A percentile compares a stretch with the other conserved stretches of the same genome.
These are phyloP conservation scores for Eupithecia exiguata DNA, from an alignment of 2,888 invertebrate species.

Conservation along the genomic window DNA sequence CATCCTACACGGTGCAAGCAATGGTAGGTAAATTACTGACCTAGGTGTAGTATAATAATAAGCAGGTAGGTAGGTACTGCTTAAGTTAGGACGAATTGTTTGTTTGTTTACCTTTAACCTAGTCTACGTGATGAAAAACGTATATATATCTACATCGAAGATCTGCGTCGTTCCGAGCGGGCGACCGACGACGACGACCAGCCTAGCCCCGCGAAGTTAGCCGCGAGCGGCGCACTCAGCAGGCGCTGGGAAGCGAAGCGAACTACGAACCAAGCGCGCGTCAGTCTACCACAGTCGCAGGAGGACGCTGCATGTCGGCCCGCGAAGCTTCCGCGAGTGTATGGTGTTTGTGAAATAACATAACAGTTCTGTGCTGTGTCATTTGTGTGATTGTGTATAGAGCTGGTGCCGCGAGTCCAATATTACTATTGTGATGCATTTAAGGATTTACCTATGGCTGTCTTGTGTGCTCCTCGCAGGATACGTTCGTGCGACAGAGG, in stretches of 20 bases:
- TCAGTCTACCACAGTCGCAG: conserved; percentile 76
- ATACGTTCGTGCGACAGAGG: conserved; percentile 90
- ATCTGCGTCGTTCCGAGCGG: conserved; percentile 58
- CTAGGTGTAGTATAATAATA: too few species aligned
- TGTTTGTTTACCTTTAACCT: background rate
- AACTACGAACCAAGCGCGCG: conserved; percentile 62
- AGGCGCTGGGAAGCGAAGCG: conserved; percentile 53
- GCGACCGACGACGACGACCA: conserved; percentile 59
- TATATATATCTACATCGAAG: conserved; percentile 76
- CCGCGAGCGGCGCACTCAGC: conserved; percentile 50
- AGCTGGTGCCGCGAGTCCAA: conserved; percentile 70
- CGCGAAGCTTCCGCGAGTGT: conserved; percentile 66
- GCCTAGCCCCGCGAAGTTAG: conserved; percentile 63
- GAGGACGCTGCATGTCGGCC: conserved; percentile 71
- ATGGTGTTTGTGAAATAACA: conserved; percentile 81
- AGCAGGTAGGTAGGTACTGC: too few species aligned
- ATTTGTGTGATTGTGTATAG: conserved; percentile 73
- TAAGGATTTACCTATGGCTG: conserved; percentile 89
- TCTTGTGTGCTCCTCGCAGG: conserved; percentile 88
- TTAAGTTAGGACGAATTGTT: too few species aligned
- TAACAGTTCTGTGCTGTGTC: conserved; percentile 81
- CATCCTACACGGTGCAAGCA: too few species aligned
- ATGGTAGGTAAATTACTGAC: too few species aligned
- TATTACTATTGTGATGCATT: conserved; percentile 87
- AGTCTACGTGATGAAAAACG: conserved; percentile 72